Evolutionary conservation across 2,888 invertebrate species (phyloP).

Genomic region (Mechanitis messenoides): DNA sequence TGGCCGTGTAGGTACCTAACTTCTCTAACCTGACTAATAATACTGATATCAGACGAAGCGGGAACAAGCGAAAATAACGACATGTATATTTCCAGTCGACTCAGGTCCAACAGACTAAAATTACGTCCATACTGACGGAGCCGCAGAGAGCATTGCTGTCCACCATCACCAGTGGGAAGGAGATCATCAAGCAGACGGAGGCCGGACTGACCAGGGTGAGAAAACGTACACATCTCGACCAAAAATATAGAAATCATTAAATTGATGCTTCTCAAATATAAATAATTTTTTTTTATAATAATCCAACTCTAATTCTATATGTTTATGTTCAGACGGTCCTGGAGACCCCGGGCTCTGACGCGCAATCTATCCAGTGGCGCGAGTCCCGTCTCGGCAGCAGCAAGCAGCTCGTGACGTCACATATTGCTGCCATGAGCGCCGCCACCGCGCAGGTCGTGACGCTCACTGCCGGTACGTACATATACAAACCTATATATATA

Average conservation of each 20-base stretch:
- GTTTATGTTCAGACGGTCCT: conserved; percentile 46
- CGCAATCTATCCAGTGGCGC: conserved; percentile 92
- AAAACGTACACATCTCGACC: not conserved
- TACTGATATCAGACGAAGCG: not conserved
- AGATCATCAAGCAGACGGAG: conserved; percentile 91
- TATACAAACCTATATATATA: too few species aligned
- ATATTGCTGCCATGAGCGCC: conserved; percentile 99
- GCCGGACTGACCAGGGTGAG: conserved; percentile 80
- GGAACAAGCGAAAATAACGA: not conserved
- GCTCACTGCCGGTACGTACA: conserved; percentile 81
- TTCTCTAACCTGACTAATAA: not conserved
- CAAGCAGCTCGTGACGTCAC: conserved; percentile 96
- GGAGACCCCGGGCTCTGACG: conserved; percentile 85
- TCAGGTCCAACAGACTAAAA: conserved; percentile 88
- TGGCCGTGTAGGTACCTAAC: conserved; percentile 63
- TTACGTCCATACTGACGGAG: conserved; percentile 90
- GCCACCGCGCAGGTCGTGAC: conserved; percentile 98
- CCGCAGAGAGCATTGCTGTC: conserved; percentile 95
- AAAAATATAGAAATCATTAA: not conserved
- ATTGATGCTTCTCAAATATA: too few species aligned
- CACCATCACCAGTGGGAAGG: conserved; percentile 92
- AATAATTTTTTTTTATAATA: too few species aligned
- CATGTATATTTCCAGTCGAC: conserved; percentile 45
- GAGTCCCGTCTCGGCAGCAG: conserved; percentile 91
- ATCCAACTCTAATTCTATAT: not conserved